Evolutionary conservation across 2,888 invertebrate species (phyloP), one percentile per base, ranked within the genome.

Genomic region (Caenorhabditis sp.): DNA sequence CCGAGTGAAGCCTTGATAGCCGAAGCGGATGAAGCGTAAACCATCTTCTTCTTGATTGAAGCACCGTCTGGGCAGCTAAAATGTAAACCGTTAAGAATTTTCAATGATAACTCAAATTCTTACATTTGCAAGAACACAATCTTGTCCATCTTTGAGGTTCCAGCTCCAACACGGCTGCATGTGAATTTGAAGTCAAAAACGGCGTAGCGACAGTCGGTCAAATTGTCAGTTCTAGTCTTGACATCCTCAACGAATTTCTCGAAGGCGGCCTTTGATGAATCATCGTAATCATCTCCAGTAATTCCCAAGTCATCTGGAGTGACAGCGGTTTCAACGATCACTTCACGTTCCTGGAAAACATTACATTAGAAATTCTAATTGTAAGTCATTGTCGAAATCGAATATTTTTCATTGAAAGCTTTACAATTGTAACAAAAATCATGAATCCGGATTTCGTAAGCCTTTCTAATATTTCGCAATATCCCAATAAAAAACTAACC

Each of bases 101-200:
- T 23, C 4, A 56, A 0, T 21, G 8, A 27, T 27, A 27, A 17
- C 3, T 12, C 10, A 69, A 59, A 14, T 7, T 63, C 84, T 80
- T 72, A 88, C 95, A 95, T 95, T 89, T 94, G 94, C 94, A 97
- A 95, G 89, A 96, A 92, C 92, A 97, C 94, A 86, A 96, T 91
- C 90, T 96, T 96, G 90, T 96, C 95, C 92, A 95, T 95, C 92
- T 95, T 95, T 84, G 91, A 91, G 89, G 95, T 95, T 84, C 95
- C 94, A 87, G 95, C 95, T 89, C 95, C 95, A 90, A 95, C 95
- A 64, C 88, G 85, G 26, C 76, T 81, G 71, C 95, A 95, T 91
- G 94, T 94, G 90, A 96, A 97, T 90, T 96, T 95, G 89, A 97
- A 97, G 90, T 99, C 97, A 90, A 94, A 97, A 20, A 90, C 89